phyloP scores from a whole-genome alignment of 2,888 invertebrate genomes.

The Torymus aiolomorphi region DNA sequence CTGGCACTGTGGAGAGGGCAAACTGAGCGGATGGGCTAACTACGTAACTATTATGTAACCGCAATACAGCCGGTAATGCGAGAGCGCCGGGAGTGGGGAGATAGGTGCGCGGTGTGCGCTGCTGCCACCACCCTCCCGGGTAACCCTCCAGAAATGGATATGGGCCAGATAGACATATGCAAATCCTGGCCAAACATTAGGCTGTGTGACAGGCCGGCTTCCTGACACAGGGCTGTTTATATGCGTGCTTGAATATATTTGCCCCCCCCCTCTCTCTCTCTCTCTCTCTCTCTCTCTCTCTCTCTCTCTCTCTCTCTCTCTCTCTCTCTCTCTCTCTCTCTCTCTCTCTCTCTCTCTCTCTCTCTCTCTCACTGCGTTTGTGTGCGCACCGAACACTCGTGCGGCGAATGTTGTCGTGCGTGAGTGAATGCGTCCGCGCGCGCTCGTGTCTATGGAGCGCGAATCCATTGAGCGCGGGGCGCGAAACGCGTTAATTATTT shows the following conservation, averaged over 20 bases:
- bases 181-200: constrained; percentile 74
- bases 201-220: constrained; percentile 48
- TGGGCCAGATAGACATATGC: constrained; percentile 72
- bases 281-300: not conserved
- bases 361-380: too few species aligned
- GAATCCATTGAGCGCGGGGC: constrained; percentile 17
- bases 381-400: too few species aligned
- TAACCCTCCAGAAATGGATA: constrained; percentile 64
- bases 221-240: constrained; percentile 38
- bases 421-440: not conserved
- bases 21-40: constrained; percentile 13
- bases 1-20: too few species aligned
- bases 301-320: too few species aligned
- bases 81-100: constrained; percentile 49
- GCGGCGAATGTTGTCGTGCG: not conserved
- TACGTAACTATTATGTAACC: constrained; percentile 48
- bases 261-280: not conserved
- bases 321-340: too few species aligned
- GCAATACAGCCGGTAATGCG: constrained; percentile 50
- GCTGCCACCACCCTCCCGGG: constrained; percentile 12
- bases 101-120: constrained; percentile 9
- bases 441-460: not conserved
- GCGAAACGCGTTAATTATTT: constrained; percentile 51
- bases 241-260: constrained; percentile 38
- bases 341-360: too few species aligned